These are phyloP conservation scores for Aporophyla nigra DNA, from an alignment of 2,888 invertebrate species.

Conservation along the genomic window DNA sequence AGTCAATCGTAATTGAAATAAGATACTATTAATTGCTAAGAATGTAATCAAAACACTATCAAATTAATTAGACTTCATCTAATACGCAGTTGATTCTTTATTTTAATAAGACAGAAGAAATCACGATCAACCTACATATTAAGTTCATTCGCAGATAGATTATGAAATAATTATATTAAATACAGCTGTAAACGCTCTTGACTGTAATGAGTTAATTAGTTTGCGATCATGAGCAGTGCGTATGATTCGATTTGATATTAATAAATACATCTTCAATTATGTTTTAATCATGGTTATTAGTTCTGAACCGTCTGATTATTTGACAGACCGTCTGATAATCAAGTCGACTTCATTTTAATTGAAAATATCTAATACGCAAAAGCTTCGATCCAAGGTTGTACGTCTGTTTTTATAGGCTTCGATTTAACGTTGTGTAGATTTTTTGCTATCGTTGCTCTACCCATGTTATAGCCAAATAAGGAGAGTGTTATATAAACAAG, in stretches of 20 bases:
- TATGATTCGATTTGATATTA: constrained; percentile 56
- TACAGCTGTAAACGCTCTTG: constrained; percentile 24
- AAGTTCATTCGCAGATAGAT: constrained; percentile 23
- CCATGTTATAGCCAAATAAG: constrained; percentile 28
- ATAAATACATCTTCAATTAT: constrained; percentile 43
- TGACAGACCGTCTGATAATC: constrained; percentile 40
- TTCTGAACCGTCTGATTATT: constrained; percentile 29
- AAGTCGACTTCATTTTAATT: constrained; percentile 20
- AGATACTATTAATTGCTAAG: not conserved
- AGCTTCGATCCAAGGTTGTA: constrained; percentile 19
- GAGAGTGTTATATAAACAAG: constrained; percentile 19
- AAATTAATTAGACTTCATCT: constrained; percentile 18
- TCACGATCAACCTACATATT: constrained; percentile 24
- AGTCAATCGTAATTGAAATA: not conserved
- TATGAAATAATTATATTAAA: constrained; percentile 38
- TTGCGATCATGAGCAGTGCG: constrained; percentile 42
- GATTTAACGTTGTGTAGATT: not conserved
- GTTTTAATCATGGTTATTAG: constrained; percentile 42
- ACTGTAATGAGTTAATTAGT: constrained; percentile 58
- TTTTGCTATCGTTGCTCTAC: not conserved
- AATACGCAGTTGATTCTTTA: constrained; percentile 8
- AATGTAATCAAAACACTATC: constrained; percentile 19
- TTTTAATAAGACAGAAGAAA: constrained; percentile 24
- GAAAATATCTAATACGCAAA: constrained; percentile 16
- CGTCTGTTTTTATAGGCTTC: constrained; percentile 20